A percentile compares a stretch with the other conserved stretches of the same genome.
Evolutionary conservation across 2,113 vertebrate genomes (phyloP).

Genomic region (Sapajus apella): DNA sequence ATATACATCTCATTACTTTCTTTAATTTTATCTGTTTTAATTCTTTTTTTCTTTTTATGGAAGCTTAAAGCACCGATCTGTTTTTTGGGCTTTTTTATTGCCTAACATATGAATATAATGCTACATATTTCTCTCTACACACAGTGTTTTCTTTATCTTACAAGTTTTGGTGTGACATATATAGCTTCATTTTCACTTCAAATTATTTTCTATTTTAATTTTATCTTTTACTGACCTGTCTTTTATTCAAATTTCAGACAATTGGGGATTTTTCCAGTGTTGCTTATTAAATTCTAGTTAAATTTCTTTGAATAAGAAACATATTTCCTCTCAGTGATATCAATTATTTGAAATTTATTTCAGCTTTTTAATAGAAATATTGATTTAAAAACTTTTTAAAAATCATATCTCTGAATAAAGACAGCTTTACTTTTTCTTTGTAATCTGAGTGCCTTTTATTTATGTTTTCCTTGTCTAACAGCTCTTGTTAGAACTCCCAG

Average conservation of each 20-base stretch:
- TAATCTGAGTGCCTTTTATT: not conserved
- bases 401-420: not conserved
- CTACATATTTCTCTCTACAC: not conserved
- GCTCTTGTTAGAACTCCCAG: not conserved
- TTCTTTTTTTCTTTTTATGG: not conserved
- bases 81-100: not conserved
- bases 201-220: not conserved
- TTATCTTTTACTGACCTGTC: not conserved
- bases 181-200: not conserved
- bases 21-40: not conserved
- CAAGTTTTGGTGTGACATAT: not conserved
- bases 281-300: not conserved
- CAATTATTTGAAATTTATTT: not conserved
- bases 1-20: not conserved
- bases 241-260: not conserved
- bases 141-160: not conserved
- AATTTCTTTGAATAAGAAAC: not conserved
- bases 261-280: not conserved
- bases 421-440: not conserved
- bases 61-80: not conserved
- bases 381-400: not conserved
- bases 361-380: not conserved
- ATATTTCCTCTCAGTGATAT: not conserved
- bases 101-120: not conserved
- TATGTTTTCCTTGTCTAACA: not conserved